phyloP scores from a whole-genome alignment of 2,888 invertebrate genomes.

The Oxycera nigricornis region DNA sequence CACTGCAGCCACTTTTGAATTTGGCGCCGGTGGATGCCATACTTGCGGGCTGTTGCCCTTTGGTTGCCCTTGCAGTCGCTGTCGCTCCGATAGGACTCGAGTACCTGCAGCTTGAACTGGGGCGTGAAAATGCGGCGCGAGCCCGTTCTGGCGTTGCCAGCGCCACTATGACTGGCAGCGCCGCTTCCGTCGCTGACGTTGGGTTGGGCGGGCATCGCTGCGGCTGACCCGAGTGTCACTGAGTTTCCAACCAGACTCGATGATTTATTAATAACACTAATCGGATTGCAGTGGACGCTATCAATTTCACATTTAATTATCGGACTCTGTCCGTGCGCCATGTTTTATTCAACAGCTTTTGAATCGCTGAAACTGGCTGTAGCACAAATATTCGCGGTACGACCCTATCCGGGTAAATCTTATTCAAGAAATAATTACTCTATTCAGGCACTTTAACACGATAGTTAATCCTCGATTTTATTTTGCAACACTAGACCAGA shows the following conservation, averaged over 20 bases:
- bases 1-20: slow-evolving; percentile 93
- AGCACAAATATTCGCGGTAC: background rate
- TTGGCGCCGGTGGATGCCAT: slow-evolving; percentile 87
- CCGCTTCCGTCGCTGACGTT: slow-evolving; percentile 59
- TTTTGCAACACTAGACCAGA: background rate
- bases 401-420: background rate
- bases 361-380: background rate
- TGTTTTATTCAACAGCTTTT: slow-evolving; percentile 50
- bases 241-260: slow-evolving; percentile 23
- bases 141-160: slow-evolving; percentile 68
- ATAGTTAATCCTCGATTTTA: background rate
- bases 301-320: slow-evolving; percentile 62
- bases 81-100: slow-evolving; percentile 86
- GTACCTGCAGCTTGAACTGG: slow-evolving; percentile 86
- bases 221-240: background rate
- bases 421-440: no score
- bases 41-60: slow-evolving; percentile 87
- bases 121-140: slow-evolving; percentile 88
- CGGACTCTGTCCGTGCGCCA: slow-evolving; percentile 69
- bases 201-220: slow-evolving; percentile 26
- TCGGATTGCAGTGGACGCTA: slow-evolving; percentile 48
- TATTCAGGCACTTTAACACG: background rate
- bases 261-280: slow-evolving; percentile 32
- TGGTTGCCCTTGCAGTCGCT: slow-evolving; percentile 89
- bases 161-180: slow-evolving; percentile 48